These are phyloP conservation scores for Sylvietta virens DNA, from an alignment of 2,113 vertebrate species.

Conservation along the genomic window DNA sequence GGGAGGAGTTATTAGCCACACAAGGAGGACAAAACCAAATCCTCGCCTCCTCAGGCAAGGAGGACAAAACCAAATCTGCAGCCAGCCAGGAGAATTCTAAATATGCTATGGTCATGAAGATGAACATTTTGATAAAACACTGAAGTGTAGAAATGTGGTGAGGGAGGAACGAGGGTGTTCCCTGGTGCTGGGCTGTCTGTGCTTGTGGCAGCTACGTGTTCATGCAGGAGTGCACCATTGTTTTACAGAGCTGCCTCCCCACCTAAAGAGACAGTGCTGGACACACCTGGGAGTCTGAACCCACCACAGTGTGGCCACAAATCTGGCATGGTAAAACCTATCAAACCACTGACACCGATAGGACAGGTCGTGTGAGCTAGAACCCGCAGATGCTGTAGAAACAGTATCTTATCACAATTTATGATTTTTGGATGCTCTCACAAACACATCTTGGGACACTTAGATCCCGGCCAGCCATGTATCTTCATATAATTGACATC, in stretches of 20 bases:
- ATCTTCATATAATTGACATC: not conserved
- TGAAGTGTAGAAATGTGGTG: not conserved
- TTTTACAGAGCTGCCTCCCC: not conserved
- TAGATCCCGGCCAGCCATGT: not conserved
- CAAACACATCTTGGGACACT: fast-evolving
- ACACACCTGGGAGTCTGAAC: not conserved
- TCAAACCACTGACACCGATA: not conserved
- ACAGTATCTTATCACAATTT: not conserved
- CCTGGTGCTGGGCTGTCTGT: not conserved
- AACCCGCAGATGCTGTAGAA: not conserved
- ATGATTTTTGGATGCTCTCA: not conserved
- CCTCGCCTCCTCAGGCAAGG: too few species aligned
- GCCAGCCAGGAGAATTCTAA: not conserved
- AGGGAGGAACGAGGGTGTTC: fast-evolving
- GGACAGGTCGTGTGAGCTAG: not conserved
- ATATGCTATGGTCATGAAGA: not conserved
- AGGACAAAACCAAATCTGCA: too few species aligned
- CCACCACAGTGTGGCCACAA: not conserved
- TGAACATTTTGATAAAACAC: not conserved
- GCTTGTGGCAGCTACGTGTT: not conserved
- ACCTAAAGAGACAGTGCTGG: not conserved
- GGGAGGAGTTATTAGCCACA: too few species aligned
- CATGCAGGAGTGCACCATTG: fast-evolving
- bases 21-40: too few species aligned
- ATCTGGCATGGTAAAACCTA: not conserved